Evolutionary conservation across 2,888 invertebrate genomes (phyloP).

Genomic region (Chydorus sphaericus): DNA sequence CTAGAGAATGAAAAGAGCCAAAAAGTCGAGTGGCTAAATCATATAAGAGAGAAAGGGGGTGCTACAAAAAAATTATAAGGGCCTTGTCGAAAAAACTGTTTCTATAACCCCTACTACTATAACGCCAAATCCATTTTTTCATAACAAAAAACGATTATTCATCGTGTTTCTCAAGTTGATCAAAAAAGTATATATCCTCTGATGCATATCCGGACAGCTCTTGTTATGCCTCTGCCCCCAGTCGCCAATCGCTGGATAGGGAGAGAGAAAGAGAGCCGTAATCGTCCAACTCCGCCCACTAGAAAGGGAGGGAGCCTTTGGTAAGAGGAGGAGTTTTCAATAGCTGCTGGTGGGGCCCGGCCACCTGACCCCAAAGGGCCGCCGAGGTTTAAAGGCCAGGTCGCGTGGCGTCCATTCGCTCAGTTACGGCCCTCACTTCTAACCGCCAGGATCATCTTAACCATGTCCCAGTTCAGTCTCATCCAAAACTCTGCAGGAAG

Average conservation of each 20-base stretch:
- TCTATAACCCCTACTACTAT: too few relatives aligned
- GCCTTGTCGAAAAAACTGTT: not conserved
- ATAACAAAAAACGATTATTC: slow-evolving; percentile 7
- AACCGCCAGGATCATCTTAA: not conserved
- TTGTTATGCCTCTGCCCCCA: not conserved
- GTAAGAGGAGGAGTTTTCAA: not conserved
- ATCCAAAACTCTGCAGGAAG: too few relatives aligned
- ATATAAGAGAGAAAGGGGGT: not conserved
- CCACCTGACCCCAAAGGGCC: slow-evolving; percentile 2
- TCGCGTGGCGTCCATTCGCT: not conserved
- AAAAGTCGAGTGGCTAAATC: not conserved
- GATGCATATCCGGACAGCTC: too few relatives aligned
- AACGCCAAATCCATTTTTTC: too few relatives aligned
- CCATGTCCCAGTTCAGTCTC: too few relatives aligned
- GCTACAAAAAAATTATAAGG: not conserved
- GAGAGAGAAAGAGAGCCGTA: not conserved
- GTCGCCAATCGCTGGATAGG: not conserved
- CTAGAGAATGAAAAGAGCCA: not conserved
- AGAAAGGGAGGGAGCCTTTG: not conserved
- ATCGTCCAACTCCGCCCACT: slow-evolving; percentile 3
- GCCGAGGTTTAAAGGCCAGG: slow-evolving; percentile 10
- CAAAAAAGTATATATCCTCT: not conserved
- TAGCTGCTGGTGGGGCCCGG: not conserved
- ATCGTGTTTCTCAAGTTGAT: slow-evolving; percentile 5
- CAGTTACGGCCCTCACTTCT: slow-evolving; percentile 4